Conservation (phyloP, 2,888 invertebrate species). For the Enchytraeus crypticus region DNA sequence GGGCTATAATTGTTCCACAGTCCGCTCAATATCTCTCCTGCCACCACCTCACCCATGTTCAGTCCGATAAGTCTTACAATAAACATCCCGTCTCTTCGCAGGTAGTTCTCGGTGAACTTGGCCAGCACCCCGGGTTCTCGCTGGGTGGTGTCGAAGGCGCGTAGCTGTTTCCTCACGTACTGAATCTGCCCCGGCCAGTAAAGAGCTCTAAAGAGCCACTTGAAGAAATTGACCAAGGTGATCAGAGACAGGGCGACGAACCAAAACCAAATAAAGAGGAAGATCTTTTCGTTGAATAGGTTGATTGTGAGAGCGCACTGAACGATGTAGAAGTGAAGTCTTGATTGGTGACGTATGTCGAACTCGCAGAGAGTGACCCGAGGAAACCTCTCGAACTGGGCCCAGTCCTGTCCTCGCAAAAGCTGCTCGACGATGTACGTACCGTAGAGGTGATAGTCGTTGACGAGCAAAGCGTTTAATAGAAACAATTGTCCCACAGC, state of each 20-base stretch:
- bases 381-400: constrained; percentile 44
- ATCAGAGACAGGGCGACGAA: constrained; percentile 30
- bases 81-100: constrained; percentile 32
- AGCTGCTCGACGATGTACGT: constrained; percentile 51
- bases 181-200: constrained; percentile 31
- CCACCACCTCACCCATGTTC: constrained; percentile 32
- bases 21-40: constrained; percentile 32
- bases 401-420: constrained; percentile 44
- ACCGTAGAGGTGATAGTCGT: constrained; percentile 48
- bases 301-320: no score
- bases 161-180: constrained; percentile 28
- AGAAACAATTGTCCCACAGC: constrained; percentile 51
- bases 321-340: constrained; percentile 30
- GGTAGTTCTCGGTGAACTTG: no score
- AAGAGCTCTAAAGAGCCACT: constrained; percentile 26
- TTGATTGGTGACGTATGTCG: constrained; percentile 35
- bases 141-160: constrained; percentile 25
- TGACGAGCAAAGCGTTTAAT: constrained; percentile 51
- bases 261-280: constrained; percentile 36
- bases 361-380: constrained; percentile 48
- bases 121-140: constrained; percentile 29
- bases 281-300: no score
- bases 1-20: no score
- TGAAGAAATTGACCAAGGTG: constrained; percentile 32
- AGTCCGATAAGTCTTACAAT: constrained; percentile 31